Base-by-base conservation (phyloP, 2,113 vertebrate species). In the Ellobius talpinus region DNA sequence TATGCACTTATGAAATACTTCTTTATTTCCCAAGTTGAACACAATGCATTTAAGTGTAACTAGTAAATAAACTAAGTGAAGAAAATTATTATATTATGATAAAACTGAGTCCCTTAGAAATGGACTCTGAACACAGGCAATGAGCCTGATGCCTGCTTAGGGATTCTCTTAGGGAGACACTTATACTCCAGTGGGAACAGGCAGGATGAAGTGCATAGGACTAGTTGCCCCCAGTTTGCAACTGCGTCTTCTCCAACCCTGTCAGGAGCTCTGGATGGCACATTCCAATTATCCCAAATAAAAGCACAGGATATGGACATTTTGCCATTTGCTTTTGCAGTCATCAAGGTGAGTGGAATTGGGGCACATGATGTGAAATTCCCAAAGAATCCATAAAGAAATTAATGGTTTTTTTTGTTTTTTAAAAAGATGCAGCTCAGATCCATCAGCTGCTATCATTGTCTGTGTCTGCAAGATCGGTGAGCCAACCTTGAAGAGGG, bases 221-320 rank as follows among this genome's bases (percentile, higher is more conserved):
- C 36, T 12, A 14, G 6, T 31, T 47, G 39, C 26, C 9, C 72
- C 11, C 17, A 19, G 19, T 47, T 65, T 7, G 6, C 31, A 17
- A 3, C 0, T 24, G 45, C 33, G 63, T 3, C 39, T 23, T 29
- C 16, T 4, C 26, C 42, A 17, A 0, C 8, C 42, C 23, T 13
- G 0, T 0, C 33, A 3, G 82, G 36, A 66, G 3, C 23, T 26
- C 29, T 33, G 0, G 36, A 16, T 7, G 12, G 2, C 14, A 17
- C 24, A 24, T 19, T 29, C 11, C 33, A 70, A 8, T 8, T 7
- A 10, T 33, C 29, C 16, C n/a, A 31, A 4, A 19, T 39, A 17
- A 39, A 76, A 29, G 23, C 14, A n/a, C 12, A 4, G 58, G 1
- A n/a, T n/a, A 11, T 10, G 21, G n/a, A 4, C 8, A 4, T 26